These are phyloP conservation scores for Cephus pulcher DNA, from an alignment of 2,888 invertebrate genomes.

Conservation along the genomic window DNA sequence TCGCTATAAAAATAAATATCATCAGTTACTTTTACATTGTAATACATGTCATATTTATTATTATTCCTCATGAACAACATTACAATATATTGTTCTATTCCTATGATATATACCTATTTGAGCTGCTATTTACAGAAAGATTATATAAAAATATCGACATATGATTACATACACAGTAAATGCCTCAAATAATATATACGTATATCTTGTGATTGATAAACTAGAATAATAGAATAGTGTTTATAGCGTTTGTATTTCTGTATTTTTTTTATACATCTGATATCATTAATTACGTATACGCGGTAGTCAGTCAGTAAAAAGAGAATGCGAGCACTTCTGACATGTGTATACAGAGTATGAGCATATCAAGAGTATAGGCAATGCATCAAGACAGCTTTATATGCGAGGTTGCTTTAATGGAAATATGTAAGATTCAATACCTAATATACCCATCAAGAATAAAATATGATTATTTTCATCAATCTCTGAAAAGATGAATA, in stretches of 20 bases:
- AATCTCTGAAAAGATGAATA: neutral
- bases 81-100: slow-evolving; percentile 37
- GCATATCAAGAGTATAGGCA: neutral
- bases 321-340: slow-evolving; percentile 19
- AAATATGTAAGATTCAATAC: neutral
- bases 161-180: slow-evolving; percentile 34
- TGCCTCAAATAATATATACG: slow-evolving; percentile 36
- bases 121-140: slow-evolving; percentile 49
- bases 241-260: slow-evolving; percentile 17
- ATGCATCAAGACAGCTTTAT: neutral
- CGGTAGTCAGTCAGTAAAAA: slow-evolving; percentile 42
- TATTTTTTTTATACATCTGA: slow-evolving; percentile 15
- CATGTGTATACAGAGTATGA: neutral
- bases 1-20: neutral
- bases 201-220: slow-evolving; percentile 19
- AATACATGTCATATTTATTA: slow-evolving; percentile 21
- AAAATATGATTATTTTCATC: neutral
- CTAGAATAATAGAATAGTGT: slow-evolving; percentile 22
- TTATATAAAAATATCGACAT: slow-evolving; percentile 55
- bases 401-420: neutral
- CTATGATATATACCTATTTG: slow-evolving; percentile 28
- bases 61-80: slow-evolving; percentile 35
- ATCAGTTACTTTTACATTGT: neutral
- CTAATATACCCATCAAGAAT: neutral
- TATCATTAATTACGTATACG: slow-evolving; percentile 44